phyloP scores from a whole-genome alignment of 2,888 invertebrate genomes.

The Hyposoter didymator region DNA sequence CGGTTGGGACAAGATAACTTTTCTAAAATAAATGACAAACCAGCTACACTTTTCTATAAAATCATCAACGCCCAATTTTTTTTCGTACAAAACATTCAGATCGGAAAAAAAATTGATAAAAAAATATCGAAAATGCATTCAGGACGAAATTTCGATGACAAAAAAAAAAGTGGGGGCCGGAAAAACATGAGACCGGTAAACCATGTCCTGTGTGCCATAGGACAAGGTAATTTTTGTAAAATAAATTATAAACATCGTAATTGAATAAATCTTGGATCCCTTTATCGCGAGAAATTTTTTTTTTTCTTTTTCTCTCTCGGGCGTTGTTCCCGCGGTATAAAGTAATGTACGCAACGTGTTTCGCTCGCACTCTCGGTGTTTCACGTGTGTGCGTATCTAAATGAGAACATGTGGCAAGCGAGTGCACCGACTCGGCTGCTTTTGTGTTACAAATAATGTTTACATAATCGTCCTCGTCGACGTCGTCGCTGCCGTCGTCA shows the following conservation, averaged over 20 bases:
- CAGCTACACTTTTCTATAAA: no score
- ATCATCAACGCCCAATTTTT: no score
- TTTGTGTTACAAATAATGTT: slow-evolving; percentile 84
- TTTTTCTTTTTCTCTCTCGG: not conserved
- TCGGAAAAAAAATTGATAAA: no score
- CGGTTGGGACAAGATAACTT: no score
- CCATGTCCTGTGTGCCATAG: not conserved
- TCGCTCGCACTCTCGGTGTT: not conserved
- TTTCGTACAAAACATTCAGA: no score
- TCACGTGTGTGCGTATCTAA: slow-evolving; percentile 30
- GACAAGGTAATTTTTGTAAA: not conserved
- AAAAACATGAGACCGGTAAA: no score
- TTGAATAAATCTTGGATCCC: not conserved
- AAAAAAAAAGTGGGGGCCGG: no score
- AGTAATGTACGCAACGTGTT: not conserved
- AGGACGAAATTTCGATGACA: no score
- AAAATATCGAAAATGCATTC: no score
- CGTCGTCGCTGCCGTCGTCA: not conserved
- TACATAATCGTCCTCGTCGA: slow-evolving; percentile 79
- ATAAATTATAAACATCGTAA: not conserved
- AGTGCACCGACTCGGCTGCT: slow-evolving; percentile 78
- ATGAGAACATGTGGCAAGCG: slow-evolving; percentile 83
- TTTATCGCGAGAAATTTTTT: not conserved
- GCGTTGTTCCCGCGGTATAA: no score
- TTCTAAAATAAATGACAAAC: no score